Evolutionary conservation across 2,113 vertebrate species (phyloP).

Genomic region (Grus americana): DNA sequence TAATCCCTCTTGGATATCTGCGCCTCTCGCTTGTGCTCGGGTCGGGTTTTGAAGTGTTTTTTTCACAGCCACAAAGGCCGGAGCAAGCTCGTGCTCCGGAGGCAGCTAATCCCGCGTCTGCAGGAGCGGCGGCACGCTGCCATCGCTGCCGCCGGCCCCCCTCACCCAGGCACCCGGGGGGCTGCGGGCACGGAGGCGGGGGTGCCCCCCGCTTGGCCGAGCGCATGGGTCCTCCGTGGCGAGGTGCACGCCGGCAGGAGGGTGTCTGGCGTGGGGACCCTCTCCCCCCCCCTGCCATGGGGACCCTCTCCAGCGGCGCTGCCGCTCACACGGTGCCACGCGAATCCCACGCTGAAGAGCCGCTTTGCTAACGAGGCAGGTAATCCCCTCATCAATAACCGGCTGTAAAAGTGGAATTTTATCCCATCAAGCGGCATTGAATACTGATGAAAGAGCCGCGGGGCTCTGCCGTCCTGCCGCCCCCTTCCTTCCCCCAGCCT

Average conservation of each 20-base stretch:
- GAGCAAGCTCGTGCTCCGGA: not conserved
- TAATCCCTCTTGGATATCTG: not conserved
- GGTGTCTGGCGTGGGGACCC: no score
- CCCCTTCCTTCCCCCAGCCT: not conserved
- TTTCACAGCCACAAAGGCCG: not conserved
- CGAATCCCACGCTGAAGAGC: not conserved
- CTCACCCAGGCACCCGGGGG: not conserved
- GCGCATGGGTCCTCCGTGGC: accelerated
- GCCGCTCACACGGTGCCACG: accelerated
- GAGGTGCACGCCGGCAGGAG: not conserved
- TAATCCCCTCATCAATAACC: not conserved
- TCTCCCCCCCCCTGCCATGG: not conserved
- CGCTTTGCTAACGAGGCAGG: not conserved
- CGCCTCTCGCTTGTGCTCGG: not conserved
- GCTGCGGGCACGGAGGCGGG: accelerated
- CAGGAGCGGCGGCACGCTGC: accelerated
- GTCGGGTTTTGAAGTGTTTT: not conserved
- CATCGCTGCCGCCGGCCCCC: no score
- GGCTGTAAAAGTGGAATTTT: not conserved
- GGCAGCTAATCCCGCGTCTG: not conserved
- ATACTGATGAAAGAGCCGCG: not conserved
- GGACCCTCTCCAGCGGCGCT: not conserved
- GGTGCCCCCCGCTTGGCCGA: not conserved
- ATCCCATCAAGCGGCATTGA: not conserved
- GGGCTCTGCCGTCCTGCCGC: not conserved